phyloP scores from a whole-genome alignment of 2,888 invertebrate species.

The Crocallis elinguaria region DNA sequence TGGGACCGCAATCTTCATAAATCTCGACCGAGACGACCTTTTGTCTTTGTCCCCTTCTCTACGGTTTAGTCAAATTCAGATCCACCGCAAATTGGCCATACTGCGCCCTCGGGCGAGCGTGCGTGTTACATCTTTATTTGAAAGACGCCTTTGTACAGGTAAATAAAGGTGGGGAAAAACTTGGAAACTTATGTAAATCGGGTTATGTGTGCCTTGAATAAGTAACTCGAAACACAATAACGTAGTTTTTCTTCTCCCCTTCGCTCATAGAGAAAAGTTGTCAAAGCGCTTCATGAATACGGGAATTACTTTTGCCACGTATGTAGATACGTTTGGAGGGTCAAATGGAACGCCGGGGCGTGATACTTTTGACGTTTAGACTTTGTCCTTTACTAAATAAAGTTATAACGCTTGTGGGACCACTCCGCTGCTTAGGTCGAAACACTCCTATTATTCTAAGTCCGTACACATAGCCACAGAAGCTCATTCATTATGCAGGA shows the following conservation, averaged over 20 bases:
- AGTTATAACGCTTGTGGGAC: conserved; percentile 40
- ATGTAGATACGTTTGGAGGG: conserved; percentile 33
- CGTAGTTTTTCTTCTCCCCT: conserved; percentile 45
- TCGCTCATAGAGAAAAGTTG: conserved; percentile 45
- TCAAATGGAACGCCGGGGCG: conserved; percentile 42
- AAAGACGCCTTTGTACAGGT: conserved; percentile 53
- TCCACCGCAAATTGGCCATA: conserved; percentile 71
- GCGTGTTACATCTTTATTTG: conserved; percentile 57
- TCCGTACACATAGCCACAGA: conserved; percentile 40
- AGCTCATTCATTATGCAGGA: conserved; percentile 69
- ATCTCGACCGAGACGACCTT: conserved; percentile 71
- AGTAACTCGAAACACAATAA: conserved; percentile 55
- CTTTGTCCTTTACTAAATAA: conserved; percentile 39
- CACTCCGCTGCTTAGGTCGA: conserved; percentile 34
- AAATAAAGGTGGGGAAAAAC: conserved; percentile 61
- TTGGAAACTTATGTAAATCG: conserved; percentile 64
- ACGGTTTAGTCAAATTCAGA: conserved; percentile 75
- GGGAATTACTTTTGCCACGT: conserved; percentile 39
- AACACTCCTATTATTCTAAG: conserved; percentile 35
- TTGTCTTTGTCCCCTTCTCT: conserved; percentile 71
- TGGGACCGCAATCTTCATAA: conserved; percentile 74
- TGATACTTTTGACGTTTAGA: conserved; percentile 41
- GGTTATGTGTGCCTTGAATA: conserved; percentile 64
- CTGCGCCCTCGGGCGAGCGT: conserved; percentile 50
- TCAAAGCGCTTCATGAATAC: conserved; percentile 51